phyloP scores from a whole-genome alignment of 1,140 invertebrate genomes.

The Cylas formicarius region DNA sequence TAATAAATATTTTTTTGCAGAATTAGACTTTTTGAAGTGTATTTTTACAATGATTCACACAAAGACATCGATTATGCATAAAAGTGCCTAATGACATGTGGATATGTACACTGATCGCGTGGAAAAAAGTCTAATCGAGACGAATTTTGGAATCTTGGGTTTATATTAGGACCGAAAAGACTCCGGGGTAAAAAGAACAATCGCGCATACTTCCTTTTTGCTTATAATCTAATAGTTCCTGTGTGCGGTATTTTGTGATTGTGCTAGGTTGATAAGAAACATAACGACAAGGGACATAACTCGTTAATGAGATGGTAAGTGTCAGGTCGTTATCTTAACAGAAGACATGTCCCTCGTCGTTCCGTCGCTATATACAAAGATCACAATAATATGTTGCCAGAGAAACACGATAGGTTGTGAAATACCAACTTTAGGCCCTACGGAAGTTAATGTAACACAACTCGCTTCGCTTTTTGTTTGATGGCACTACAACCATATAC shows the following conservation, averaged over 20 bases:
- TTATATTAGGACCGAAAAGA: not conserved
- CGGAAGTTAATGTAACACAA: conserved; percentile 8
- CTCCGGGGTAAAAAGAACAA: not conserved
- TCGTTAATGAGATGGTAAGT: conserved; percentile 27
- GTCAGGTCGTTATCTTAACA: conserved; percentile 41
- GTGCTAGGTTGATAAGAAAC: conserved; percentile 25
- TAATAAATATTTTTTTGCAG: no score
- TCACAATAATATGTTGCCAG: conserved; percentile 27
- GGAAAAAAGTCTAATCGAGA: no score
- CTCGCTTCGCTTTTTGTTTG: no score
- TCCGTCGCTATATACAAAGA: conserved; percentile 35
- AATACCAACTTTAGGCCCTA: conserved; percentile 27
- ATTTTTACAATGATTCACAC: not conserved
- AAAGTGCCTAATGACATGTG: no score
- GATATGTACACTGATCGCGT: no score
- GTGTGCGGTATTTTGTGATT: conserved; percentile 28
- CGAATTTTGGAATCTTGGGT: not conserved
- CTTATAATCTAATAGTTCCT: conserved; percentile 14
- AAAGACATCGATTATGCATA: not conserved
- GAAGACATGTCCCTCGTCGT: conserved; percentile 22
- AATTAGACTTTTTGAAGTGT: conserved; percentile 16
- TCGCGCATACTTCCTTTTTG: not conserved
- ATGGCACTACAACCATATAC: no score
- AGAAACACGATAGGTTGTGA: conserved; percentile 8
- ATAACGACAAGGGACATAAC: conserved; percentile 20